A percentile compares a stretch with the other conserved stretches of the same genome.
Conservation (phyloP, 2,797 vertebrate genomes). For the Loris lydekkerianus region DNA sequence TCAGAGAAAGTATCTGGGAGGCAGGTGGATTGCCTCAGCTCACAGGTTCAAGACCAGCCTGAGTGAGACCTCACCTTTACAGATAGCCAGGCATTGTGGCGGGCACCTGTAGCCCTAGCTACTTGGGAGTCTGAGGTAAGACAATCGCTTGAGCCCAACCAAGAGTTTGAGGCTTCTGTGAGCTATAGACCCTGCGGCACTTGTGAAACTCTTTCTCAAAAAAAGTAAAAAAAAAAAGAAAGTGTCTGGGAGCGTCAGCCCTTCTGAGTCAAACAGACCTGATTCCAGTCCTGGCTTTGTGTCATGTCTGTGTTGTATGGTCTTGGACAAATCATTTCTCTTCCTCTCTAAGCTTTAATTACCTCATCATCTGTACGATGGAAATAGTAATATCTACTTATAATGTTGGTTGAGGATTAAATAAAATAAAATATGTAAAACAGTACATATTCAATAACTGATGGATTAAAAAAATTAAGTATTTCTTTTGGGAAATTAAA, state of each 20-base stretch:
- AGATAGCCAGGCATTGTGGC: no score
- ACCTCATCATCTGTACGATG: background rate
- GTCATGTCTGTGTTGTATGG: background rate
- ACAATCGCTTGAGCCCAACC: no score
- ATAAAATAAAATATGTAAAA: slow-evolving; percentile 7
- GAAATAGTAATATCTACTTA: background rate
- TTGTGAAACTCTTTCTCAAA: no score
- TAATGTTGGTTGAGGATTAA: slow-evolving; percentile 17
- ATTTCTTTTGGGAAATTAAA: slow-evolving; percentile 59
- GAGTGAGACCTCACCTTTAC: no score
- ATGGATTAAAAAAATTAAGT: slow-evolving; percentile 9
- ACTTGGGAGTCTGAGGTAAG: no score
- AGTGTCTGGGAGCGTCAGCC: background rate
- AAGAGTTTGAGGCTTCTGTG: no score
- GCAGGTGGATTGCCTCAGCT: no score
- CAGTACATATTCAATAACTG: slow-evolving; percentile 27
- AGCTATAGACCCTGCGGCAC: no score
- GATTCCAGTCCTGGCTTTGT: background rate
- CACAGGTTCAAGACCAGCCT: no score
- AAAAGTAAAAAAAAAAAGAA: background rate
- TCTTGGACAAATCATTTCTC: background rate
- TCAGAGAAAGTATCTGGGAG: background rate
- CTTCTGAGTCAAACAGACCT: background rate
- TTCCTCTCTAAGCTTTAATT: background rate
- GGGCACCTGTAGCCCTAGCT: no score